Base-by-base conservation (phyloP, 2,888 invertebrate genomes). In the Lymantria monacha region DNA sequence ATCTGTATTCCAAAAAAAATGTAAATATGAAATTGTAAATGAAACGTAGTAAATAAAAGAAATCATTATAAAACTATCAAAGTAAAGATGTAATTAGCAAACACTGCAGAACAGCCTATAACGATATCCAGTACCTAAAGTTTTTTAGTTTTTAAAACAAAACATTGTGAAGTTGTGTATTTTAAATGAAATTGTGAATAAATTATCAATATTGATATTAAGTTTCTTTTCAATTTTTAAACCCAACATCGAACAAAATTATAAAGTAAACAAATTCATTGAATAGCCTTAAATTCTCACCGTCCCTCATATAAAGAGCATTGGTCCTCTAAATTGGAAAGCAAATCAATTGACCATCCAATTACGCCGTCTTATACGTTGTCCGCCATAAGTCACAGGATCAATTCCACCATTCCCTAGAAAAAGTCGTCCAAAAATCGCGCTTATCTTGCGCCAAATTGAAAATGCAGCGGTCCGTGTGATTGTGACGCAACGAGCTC, bases 121-220 rank as follows among this genome's bases (percentile, higher is more conserved):
- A 83, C 78, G 79, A 84, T 88, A 87, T 86, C 85, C 88, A 75
- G 83, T 89, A 87, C 85, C 87, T 87, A 87, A 87, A 83, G 74
- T 86, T 89, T n/a, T 88, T 89, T 88, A 90, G 87, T 90, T 91
- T 85, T 73, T 85, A 87, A 88, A 88, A 86, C 83, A 79, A 82
- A 85, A 85, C 83, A 85, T 87, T 89, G 89, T 90, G 89, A 90
- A 89, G 81, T 91, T 90, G 90, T 90, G 91, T 91, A 91, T 90
- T 90, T 91, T 91, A 90, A 89, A 89, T 89, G 87, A 90, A 90
- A 89, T 89, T 90, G 90, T 90, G 87, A 91, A 89, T 91, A 91
- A 91, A 90, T 88, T 89, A 90, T 91, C 89, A 89, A 87, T 87
- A 91, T 88, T 90, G 90, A 90, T 90, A 90, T 88, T 87, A 83